Base-by-base conservation (phyloP, 1,140 invertebrate genomes). In the Scaptomyza graminum region DNA sequence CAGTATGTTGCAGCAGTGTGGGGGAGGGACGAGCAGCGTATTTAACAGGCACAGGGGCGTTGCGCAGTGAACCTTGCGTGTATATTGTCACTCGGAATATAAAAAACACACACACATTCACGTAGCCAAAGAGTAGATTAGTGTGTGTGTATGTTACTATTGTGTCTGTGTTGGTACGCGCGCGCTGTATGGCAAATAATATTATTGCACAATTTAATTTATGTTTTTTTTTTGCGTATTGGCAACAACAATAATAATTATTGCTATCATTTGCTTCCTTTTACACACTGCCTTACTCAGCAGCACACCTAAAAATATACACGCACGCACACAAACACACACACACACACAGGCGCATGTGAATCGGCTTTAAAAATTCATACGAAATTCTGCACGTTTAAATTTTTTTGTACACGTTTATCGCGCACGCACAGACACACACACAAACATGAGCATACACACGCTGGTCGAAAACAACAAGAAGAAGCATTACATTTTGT, bases 391-490 rank as follows among this genome's bases (percentile, higher is more conserved):
- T 74, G 80, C 80, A 83, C 80, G 80, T 83, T 84, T 79, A 76
- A 84, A 79, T 83, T 83, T 77, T 83, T 83, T 83, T 83, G 79
- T 82, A 83, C 79, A 83, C 79, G 79, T 83, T 83, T 78, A 82
- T 83, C 70, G 79, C 79, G 50, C 60, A 74, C 79, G 52, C 65
- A 64, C 31, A 57, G 13, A 62, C 46, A 55, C 46, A 56, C 64
- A 44, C 44, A 76, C 46, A 67, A 6, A 70, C 54, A 52, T 31
- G 39, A 49, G 34, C 16, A 51, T 71, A 57, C 62, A 61, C 31
- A 66, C 63, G 68, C 50, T 83, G 54, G 50, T 84, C 57, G 72
- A 69, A 84, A 83, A 68, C 74, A 71, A 69, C 64, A 65, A 67
- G 61, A 62, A 74, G 70, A 74, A 76, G 56, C 57, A 80, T 73